These are phyloP conservation scores for Colletes latitarsis DNA, from an alignment of 1,140 invertebrate genomes.

Conservation along the genomic window DNA sequence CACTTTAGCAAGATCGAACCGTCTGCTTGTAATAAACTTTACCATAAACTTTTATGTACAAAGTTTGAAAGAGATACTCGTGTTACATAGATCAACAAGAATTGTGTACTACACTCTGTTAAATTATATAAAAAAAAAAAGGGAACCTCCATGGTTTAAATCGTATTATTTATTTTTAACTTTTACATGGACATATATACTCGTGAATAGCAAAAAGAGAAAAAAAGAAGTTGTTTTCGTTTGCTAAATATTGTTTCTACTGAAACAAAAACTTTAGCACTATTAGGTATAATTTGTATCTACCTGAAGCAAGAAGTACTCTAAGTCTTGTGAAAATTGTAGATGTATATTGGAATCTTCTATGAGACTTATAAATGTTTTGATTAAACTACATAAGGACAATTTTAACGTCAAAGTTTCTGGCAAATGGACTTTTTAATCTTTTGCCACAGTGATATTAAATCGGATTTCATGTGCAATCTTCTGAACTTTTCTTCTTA, in stretches of 20 bases:
- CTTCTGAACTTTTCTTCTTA: constrained; percentile 53
- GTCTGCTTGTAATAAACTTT: constrained; percentile 33
- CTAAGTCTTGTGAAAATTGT: constrained; percentile 27
- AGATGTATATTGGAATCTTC: constrained; percentile 45
- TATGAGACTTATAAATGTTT: constrained; percentile 40
- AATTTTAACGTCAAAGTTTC: constrained; percentile 45
- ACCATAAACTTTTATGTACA: constrained; percentile 24
- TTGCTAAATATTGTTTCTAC: constrained; percentile 36
- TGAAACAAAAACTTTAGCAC: constrained; percentile 17
- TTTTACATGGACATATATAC: constrained; percentile 24
- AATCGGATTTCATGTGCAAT: constrained; percentile 48
- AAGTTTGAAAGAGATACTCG: constrained; percentile 27
- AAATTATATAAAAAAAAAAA: constrained; percentile 1
- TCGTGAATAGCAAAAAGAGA: constrained; percentile 15
- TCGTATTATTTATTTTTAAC: constrained; percentile 16
- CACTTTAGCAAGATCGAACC: constrained; percentile 36
- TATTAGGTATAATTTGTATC: constrained; percentile 33
- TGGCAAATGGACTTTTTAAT: constrained; percentile 54
- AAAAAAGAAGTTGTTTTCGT: constrained; percentile 17
- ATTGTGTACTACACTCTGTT: constrained; percentile 39
- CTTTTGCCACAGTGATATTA: constrained; percentile 51
- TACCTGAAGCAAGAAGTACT: constrained; percentile 29
- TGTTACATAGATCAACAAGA: constrained; percentile 29
- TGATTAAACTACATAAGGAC: constrained; percentile 48
- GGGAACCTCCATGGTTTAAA: constrained; percentile 18